phyloP scores from a whole-genome alignment of 1,140 invertebrate species.

The Cydia amplana region DNA sequence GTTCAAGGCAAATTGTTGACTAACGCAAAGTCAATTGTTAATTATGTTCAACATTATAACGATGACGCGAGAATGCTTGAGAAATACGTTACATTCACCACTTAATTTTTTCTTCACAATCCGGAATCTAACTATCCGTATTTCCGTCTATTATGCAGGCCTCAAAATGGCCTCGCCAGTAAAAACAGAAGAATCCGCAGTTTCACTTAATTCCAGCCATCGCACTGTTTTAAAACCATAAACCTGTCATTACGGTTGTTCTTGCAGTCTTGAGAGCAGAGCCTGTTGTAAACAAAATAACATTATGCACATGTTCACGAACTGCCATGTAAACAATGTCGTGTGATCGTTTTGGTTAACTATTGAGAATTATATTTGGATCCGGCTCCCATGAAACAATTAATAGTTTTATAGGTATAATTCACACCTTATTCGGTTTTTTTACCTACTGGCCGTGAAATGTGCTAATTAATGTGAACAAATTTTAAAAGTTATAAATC shows the following conservation, averaged over 20 bases:
- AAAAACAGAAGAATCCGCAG: conserved; percentile 7
- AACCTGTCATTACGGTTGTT: conserved; percentile 22
- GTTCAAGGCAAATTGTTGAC: not conserved
- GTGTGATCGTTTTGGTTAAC: conserved; percentile 35
- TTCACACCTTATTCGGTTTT: not conserved
- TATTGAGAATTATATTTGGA: conserved; percentile 17
- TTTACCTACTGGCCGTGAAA: not conserved
- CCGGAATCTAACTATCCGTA: conserved; percentile 4
- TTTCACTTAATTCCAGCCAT: conserved; percentile 23
- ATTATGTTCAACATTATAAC: not conserved
- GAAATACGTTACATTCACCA: not conserved
- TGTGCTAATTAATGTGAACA: conserved; percentile 2
- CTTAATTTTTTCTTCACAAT: not conserved
- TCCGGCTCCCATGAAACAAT: conserved; percentile 21
- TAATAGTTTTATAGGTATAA: not conserved
- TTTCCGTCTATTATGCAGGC: conserved; percentile 27
- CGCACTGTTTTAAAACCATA: conserved; percentile 29
- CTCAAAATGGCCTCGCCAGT: not conserved
- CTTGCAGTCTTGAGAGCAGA: conserved; percentile 30
- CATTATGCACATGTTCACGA: conserved; percentile 39
- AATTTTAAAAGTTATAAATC: not conserved
- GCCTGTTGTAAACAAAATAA: conserved; percentile 25
- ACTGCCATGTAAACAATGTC: conserved; percentile 40
- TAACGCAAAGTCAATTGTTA: not conserved
- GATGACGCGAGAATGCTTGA: conserved; percentile 5